Evolutionary conservation across 2,113 vertebrate genomes (phyloP).

Genomic region (Phylloscopus trochiloides): DNA sequence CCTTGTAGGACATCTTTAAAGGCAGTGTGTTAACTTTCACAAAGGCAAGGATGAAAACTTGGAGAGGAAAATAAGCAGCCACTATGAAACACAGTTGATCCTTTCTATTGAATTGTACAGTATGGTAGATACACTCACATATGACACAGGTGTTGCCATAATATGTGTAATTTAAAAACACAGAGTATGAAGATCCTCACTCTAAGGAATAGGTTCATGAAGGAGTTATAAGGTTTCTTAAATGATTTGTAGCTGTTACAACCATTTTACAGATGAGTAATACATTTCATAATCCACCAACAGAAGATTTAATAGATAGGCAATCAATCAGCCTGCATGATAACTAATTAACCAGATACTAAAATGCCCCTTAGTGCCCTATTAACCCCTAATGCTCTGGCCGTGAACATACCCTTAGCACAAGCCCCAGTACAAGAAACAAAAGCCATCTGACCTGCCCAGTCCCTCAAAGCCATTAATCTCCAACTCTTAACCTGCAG

Average conservation of each 20-base stretch:
- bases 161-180: background rate
- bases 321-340: background rate
- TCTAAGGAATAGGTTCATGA: background rate
- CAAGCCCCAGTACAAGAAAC: background rate
- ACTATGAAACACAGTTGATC: background rate
- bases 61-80: background rate
- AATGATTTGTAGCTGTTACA: conserved; percentile 14
- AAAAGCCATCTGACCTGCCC: background rate
- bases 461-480: fast-evolving
- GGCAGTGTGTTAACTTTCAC: background rate
- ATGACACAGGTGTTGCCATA: background rate
- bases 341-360: background rate
- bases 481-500: background rate
- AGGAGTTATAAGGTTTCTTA: background rate
- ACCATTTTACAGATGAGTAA: background rate
- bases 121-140: background rate
- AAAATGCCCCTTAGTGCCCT: background rate
- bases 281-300: background rate
- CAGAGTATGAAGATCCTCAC: background rate
- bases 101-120: background rate
- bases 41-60: background rate
- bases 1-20: background rate
- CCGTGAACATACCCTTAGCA: background rate
- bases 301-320: conserved; percentile 11
- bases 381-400: background rate